Conservation (phyloP, 2,888 invertebrate genomes). For the Lathronympha strigana region DNA sequence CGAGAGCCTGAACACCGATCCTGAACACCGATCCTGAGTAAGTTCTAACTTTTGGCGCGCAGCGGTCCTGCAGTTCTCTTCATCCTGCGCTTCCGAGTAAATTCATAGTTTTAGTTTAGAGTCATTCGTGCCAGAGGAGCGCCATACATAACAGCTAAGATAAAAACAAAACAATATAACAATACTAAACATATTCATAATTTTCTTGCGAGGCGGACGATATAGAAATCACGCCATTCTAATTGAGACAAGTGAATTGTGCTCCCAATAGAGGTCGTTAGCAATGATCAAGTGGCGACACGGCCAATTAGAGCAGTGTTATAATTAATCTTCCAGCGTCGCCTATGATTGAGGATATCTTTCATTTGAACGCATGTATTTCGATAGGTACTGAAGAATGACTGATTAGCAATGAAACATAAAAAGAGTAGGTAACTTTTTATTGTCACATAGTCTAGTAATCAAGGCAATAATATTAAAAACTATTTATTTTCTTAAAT, state of each 20-base stretch:
- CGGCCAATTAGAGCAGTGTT: slow-evolving; percentile 17
- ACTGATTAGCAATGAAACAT: no score
- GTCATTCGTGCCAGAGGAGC: no score
- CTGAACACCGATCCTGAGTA: no score
- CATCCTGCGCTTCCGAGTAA: no score
- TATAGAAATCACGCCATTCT: slow-evolving; percentile 15
- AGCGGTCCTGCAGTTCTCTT: no score
- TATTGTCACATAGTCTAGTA: no score
- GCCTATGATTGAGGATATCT: slow-evolving; percentile 16
- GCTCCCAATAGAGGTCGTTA: slow-evolving; percentile 27
- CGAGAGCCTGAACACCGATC: slow-evolving; percentile 3
- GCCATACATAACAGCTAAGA: no score
- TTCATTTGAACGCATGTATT: slow-evolving; percentile 11
- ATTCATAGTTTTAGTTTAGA: no score
- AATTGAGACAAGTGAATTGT: slow-evolving; percentile 20
- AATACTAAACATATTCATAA: not conserved
- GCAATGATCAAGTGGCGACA: slow-evolving; percentile 21
- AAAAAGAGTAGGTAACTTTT: no score
- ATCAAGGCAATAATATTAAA: no score
- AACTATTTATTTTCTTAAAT: no score
- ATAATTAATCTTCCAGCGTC: slow-evolving; percentile 22
- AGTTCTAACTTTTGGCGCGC: slow-evolving; percentile 73
- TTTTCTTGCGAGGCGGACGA: not conserved
- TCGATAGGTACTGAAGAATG: no score
- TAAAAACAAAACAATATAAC: not conserved